A percentile compares a stretch with the other conserved stretches of the same genome.
Conservation (phyloP, 1,140 invertebrate genomes). For the Zaprionus africanus region DNA sequence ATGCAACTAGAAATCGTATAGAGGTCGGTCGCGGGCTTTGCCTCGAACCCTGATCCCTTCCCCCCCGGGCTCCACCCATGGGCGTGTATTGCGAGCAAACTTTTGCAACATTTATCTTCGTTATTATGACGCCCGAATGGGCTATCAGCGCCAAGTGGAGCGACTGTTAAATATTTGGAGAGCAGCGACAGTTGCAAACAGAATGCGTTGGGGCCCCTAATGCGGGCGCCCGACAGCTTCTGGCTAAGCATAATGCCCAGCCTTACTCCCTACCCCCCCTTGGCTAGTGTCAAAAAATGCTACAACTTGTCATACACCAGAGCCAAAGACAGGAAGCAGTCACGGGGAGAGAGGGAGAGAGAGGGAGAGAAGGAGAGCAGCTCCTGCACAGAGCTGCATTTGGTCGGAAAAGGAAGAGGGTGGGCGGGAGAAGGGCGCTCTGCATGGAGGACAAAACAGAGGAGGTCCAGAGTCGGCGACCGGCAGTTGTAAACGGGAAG, state of each 20-base stretch:
- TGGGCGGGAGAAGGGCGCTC: not conserved
- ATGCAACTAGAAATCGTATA: slow-evolving; percentile 63
- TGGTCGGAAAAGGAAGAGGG: not conserved
- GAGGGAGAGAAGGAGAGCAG: not conserved
- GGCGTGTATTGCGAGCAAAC: slow-evolving; percentile 62
- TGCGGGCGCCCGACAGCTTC: slow-evolving; percentile 37
- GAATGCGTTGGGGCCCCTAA: slow-evolving; percentile 51
- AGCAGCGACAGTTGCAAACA: slow-evolving; percentile 50
- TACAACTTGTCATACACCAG: slow-evolving; percentile 63
- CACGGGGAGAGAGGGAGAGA: not conserved
- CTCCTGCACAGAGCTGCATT: slow-evolving; percentile 31
- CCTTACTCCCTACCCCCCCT: not conserved
- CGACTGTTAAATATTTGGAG: slow-evolving; percentile 75
- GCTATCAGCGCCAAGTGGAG: slow-evolving; percentile 74
- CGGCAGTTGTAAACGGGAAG: slow-evolving; percentile 67
- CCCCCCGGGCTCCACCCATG: not conserved
- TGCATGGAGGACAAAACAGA: slow-evolving; percentile 51
- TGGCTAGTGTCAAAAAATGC: slow-evolving; percentile 57
- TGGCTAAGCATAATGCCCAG: slow-evolving; percentile 41
- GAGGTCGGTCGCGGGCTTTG: slow-evolving; percentile 19
- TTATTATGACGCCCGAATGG: slow-evolving; percentile 82
- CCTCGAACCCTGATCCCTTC: not conserved
- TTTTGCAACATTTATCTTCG: slow-evolving; percentile 80
- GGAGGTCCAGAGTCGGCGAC: slow-evolving; percentile 15
- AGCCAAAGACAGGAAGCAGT: slow-evolving; percentile 4